phyloP scores from a whole-genome alignment of 2,797 vertebrate genomes.

The Pangasius djambal region DNA sequence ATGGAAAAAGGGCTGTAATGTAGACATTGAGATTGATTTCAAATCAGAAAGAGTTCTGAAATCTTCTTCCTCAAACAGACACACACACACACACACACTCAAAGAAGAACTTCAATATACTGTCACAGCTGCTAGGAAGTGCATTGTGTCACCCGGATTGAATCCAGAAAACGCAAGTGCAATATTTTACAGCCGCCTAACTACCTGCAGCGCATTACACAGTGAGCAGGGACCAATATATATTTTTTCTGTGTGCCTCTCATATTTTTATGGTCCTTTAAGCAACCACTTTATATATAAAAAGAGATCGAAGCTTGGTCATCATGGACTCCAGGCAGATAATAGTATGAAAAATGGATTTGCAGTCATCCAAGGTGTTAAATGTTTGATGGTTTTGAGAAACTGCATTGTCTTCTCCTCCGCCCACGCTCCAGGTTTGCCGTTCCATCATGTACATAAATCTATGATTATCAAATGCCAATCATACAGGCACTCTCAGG shows the following conservation, averaged over 20 bases:
- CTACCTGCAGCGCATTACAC: too few species aligned
- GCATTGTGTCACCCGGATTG: constrained; percentile 3
- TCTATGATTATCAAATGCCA: neutral
- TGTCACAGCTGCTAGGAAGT: neutral
- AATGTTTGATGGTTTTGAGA: constrained; percentile 7
- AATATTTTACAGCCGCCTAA: neutral
- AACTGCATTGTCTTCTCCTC: neutral
- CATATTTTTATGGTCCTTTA: constrained; percentile 16
- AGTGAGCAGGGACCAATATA: neutral
- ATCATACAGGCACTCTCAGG: too few species aligned
- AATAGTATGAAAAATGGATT: neutral
- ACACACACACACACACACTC: neutral
- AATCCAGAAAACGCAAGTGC: neutral
- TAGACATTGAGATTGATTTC: neutral
- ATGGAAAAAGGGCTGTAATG: neutral
- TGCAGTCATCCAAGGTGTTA: neutral
- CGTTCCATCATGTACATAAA: neutral
- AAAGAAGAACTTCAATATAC: neutral
- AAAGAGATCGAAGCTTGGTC: neutral
- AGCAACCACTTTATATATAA: constrained; percentile 7
- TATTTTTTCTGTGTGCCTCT: neutral
- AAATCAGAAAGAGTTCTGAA: neutral
- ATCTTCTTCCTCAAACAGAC: neutral
- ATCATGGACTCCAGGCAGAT: constrained; percentile 7
- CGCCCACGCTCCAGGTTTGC: neutral